Evolutionary conservation across 2,113 vertebrate genomes (phyloP).

Genomic region (Upupa epops): DNA sequence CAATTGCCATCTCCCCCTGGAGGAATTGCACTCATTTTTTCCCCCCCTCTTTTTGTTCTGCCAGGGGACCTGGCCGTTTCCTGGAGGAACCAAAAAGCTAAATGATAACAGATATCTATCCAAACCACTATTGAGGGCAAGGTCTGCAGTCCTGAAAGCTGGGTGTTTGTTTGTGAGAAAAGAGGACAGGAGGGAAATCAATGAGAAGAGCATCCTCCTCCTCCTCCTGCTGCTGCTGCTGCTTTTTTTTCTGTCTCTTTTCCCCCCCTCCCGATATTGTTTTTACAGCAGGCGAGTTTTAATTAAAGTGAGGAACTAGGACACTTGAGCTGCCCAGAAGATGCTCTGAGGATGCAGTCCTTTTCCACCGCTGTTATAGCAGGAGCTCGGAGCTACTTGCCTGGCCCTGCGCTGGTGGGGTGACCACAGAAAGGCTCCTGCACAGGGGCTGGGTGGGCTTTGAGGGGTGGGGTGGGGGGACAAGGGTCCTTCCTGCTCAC

Average conservation of each 20-base stretch:
- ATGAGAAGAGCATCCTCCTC: slow-evolving; percentile 11
- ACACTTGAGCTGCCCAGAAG: slow-evolving; percentile 34
- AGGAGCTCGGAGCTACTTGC: background rate
- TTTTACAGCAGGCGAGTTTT: slow-evolving; percentile 45
- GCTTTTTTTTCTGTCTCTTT: background rate
- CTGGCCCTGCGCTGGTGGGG: background rate
- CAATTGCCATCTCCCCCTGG: slow-evolving; percentile 37
- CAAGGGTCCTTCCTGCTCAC: background rate
- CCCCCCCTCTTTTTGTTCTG: slow-evolving; percentile 46
- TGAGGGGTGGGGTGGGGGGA: background rate
- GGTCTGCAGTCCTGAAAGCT: slow-evolving; percentile 44
- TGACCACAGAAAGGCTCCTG: background rate
- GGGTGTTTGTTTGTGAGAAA: slow-evolving; percentile 27
- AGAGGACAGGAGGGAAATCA: slow-evolving; percentile 50
- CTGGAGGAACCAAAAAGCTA: slow-evolving; percentile 22
- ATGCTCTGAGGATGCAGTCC: slow-evolving; percentile 21
- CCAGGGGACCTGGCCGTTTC: slow-evolving; percentile 60
- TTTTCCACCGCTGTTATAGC: background rate
- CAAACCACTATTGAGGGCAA: slow-evolving; percentile 60
- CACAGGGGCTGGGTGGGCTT: background rate
- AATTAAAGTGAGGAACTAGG: slow-evolving; percentile 56
- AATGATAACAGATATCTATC: too few species aligned
- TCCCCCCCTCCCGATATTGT: background rate
- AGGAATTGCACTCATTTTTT: slow-evolving; percentile 67
- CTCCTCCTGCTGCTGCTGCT: background rate